Percentiles rank a stretch among this genome's conserved stretches.
Evolutionary conservation across 2,797 vertebrate genomes (phyloP).

Genomic region (Takifugu ocellatus): DNA sequence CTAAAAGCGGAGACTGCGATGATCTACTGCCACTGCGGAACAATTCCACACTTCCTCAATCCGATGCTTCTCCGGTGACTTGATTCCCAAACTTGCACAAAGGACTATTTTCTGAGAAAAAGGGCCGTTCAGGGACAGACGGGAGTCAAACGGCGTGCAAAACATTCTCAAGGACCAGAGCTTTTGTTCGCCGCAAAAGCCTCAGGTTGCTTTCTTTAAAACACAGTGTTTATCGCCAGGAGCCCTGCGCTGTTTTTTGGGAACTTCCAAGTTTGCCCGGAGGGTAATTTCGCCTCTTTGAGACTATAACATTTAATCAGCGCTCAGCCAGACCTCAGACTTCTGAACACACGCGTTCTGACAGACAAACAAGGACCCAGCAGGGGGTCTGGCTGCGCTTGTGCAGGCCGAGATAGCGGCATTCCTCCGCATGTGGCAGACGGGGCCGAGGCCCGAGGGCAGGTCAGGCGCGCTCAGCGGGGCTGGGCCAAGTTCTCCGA

Average conservation of each 20-base stretch:
- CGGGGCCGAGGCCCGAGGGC: conserved; percentile 29
- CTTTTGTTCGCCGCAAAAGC: conserved; percentile 38
- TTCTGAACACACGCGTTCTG: conserved; percentile 6
- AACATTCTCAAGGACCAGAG: conserved; percentile 46
- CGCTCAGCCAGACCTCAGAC: conserved; percentile 34
- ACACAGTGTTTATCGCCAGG: too few species aligned
- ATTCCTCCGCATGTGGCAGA: conserved; percentile 48
- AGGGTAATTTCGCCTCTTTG: conserved; percentile 28
- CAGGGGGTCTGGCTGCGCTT: conserved; percentile 26
- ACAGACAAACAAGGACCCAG: conserved; percentile 32
- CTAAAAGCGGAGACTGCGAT: neutral
- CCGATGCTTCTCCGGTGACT: conserved; percentile 9
- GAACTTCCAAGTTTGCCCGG: conserved; percentile 20
- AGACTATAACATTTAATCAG: conserved; percentile 44
- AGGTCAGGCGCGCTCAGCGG: conserved; percentile 27
- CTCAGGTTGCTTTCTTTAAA: conserved; percentile 22
- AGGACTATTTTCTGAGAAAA: neutral
- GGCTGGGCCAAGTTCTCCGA: conserved; percentile 26
- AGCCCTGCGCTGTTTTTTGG: neutral
- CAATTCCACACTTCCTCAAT: neutral
- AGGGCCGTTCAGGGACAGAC: conserved; percentile 34
- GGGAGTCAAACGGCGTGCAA: conserved; percentile 35
- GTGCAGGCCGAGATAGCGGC: conserved; percentile 44
- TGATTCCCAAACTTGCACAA: conserved; percentile 20
- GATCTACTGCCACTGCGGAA: conserved; percentile 9